Percentiles rank a stretch among this genome's conserved stretches.
Evolutionary conservation across 2,797 vertebrate species (phyloP).

Genomic region (Euthynnus affinis): DNA sequence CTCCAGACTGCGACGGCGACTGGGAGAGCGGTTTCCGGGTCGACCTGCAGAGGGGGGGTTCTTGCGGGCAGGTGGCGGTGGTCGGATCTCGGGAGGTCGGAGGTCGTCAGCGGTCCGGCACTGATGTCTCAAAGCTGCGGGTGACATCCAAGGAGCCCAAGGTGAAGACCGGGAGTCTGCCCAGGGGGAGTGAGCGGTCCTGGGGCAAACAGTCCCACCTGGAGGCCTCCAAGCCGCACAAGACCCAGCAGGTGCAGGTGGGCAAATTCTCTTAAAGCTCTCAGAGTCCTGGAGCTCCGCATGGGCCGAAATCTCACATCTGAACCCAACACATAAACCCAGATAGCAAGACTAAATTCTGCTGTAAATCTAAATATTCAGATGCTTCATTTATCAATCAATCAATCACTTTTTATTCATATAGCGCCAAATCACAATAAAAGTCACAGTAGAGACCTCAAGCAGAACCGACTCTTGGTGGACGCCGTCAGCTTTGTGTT

Average conservation of each 20-base stretch:
- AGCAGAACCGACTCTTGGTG: too few relatives aligned
- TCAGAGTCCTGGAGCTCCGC: too few relatives aligned
- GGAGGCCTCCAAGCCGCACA: slow-evolving; percentile 69
- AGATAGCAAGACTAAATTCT: too few relatives aligned
- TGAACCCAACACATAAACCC: too few relatives aligned
- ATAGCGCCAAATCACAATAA: too few relatives aligned
- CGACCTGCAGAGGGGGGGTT: slow-evolving; percentile 83
- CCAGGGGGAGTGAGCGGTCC: slow-evolving; percentile 77
- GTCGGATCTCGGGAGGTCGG: slow-evolving; percentile 45
- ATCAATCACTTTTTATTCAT: too few relatives aligned
- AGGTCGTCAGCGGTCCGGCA: slow-evolving; percentile 87
- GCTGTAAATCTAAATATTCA: too few relatives aligned
- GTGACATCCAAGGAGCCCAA: slow-evolving; percentile 70
- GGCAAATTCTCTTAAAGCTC: too few relatives aligned
- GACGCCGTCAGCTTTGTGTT: too few relatives aligned
- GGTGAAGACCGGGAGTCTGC: slow-evolving; percentile 86
- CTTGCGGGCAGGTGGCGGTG: slow-evolving; percentile 11
- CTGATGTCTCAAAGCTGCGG: slow-evolving; percentile 81
- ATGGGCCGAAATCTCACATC: too few relatives aligned
- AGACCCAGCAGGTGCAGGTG: slow-evolving; percentile 76
- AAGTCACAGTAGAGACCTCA: too few relatives aligned
- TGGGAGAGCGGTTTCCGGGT: slow-evolving; percentile 88
- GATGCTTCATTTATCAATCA: too few relatives aligned
- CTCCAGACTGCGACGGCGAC: slow-evolving; percentile 78
- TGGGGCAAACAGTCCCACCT: slow-evolving; percentile 80